Evolutionary conservation across 2,797 vertebrate species (phyloP), one percentile per base, ranked within the genome.

Genomic region (Spatula clypeata): DNA sequence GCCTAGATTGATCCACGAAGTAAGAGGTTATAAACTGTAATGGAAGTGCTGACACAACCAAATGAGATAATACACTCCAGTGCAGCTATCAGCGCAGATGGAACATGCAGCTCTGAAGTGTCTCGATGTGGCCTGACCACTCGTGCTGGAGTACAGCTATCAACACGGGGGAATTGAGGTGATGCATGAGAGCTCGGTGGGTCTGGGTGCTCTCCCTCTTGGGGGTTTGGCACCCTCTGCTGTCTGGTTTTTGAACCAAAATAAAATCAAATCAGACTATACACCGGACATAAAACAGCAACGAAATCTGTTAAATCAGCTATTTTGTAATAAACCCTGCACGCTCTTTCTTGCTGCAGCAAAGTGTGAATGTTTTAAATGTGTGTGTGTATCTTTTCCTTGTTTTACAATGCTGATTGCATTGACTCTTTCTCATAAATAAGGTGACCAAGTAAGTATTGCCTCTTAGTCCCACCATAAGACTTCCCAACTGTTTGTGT

Each of bases 161-260:
- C 76, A 27, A 38, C 67, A 19, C 23, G 2, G 5, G 24, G 74
- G 40, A 38, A 40, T 54, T 23, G 26, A 1, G 65, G 83, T 45
- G 40, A 72, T 54, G 54, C 40, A 8, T 1, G 44, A 45, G 20
- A 61, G 79, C 92, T 38, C 49, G 1, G 55, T 0, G 53, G 80
- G 53, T 36, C 38, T 47, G 80, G 69, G 10, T 40, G 94, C 69
- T 77, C 91, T 95, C 89, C 96, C 96, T 96, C 91, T 47, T 58
- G 95, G 89, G 93, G 93, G 87, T 93, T 94, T 97, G 94, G 96
- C 94, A 95, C 95, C 96, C 96, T 96, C 93, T 96, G 93, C 93
- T 81, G 96, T 88, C 93, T 93, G 54, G 40, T 27, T 62, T 49
- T 42, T 75, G 79, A 71, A 96, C 34, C 2, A 2, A 71, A 82